Evolutionary conservation across 2,797 vertebrate species (phyloP).

Genomic region (Anguilla marmorata): DNA sequence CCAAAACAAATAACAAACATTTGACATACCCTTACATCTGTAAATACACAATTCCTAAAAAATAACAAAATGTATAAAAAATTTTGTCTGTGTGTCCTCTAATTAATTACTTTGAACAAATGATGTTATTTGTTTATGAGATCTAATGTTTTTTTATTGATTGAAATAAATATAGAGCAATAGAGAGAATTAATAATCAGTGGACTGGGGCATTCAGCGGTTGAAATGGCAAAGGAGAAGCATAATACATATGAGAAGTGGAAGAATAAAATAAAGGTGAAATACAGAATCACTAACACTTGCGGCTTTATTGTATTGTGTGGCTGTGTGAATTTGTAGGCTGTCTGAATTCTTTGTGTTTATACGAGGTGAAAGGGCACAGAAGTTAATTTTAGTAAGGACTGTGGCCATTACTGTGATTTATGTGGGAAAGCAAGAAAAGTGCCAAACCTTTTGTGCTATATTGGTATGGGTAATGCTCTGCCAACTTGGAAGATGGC

Average conservation of each 20-base stretch:
- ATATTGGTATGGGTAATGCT: not conserved
- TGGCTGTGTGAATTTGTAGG: not conserved
- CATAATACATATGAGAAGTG: too few species aligned
- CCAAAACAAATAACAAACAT: too few species aligned
- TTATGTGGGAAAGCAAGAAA: not conserved
- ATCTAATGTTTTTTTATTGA: too few species aligned
- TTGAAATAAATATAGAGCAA: too few species aligned
- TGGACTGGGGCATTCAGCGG: too few species aligned
- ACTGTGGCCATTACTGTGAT: not conserved
- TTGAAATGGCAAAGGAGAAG: not conserved
- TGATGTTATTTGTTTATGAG: too few species aligned
- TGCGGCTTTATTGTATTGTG: not conserved
- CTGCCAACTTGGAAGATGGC: not conserved
- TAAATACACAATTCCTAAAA: too few species aligned
- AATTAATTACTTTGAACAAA: too few species aligned
- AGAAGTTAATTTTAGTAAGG: not conserved
- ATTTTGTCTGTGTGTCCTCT: too few species aligned
- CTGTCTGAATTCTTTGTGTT: not conserved
- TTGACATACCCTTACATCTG: too few species aligned
- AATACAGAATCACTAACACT: not conserved
- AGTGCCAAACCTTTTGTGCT: not conserved
- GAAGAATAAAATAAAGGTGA: not conserved
- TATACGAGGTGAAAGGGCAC: not conserved
- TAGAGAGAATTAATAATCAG: too few species aligned
- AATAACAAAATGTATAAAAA: too few species aligned